phyloP scores from a whole-genome alignment of 1,140 invertebrate species.

The Seison nebaliae region DNA sequence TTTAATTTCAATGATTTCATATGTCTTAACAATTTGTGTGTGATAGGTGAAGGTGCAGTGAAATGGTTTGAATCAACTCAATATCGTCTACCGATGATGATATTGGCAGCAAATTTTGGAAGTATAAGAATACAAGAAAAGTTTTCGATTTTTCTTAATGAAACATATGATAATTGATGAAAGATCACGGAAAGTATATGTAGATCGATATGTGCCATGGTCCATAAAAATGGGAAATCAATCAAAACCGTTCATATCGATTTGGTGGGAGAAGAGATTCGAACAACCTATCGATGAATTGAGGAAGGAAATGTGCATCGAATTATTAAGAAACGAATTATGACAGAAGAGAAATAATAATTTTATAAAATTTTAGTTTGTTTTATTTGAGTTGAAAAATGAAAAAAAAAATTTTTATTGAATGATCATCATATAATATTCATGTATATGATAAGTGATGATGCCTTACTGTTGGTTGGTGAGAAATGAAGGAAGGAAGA shows the following conservation, averaged over 20 bases:
- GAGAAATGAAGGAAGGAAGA: too few species aligned
- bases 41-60: conserved; percentile 49
- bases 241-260: conserved; percentile 45
- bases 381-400: too few species aligned
- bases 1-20: conserved; percentile 19
- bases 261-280: conserved; percentile 80
- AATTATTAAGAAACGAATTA: too few species aligned
- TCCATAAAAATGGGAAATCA: conserved; percentile 48
- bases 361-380: too few species aligned
- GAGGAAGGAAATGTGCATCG: too few species aligned
- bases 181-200: conserved; percentile 48
- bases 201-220: conserved; percentile 55
- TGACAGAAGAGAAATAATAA: too few species aligned
- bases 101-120: conserved; percentile 26
- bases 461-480: too few species aligned
- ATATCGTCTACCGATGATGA: conserved; percentile 30
- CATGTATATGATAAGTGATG: too few species aligned
- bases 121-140: conserved; percentile 36
- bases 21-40: conserved; percentile 9
- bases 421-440: too few species aligned
- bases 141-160: too few species aligned
- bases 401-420: too few species aligned
- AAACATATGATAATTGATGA: too few species aligned
- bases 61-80: conserved; percentile 82
- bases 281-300: conserved; percentile 55